Base-by-base conservation (phyloP, 1,140 invertebrate genomes). In the Leptinotarsa lineolata region DNA sequence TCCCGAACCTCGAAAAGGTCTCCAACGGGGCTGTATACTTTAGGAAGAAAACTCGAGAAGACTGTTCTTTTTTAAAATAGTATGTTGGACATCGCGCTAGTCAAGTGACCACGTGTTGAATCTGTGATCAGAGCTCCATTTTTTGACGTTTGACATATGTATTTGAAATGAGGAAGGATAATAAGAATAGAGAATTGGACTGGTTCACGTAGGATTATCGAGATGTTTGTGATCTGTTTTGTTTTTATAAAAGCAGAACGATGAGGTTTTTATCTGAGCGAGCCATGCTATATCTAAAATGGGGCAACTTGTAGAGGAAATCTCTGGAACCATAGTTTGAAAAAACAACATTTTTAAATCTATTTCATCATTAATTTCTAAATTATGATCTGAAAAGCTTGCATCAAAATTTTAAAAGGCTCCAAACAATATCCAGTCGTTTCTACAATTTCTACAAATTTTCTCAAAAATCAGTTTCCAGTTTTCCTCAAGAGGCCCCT, bases 61-160 rank as follows among this genome's bases (percentile, higher is more conserved):
- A 81, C 76, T 80, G 79, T 81, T 63, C 20, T 30, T 21, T 63
- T 22, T 22, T 75, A 75, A 71, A 63, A 70, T 73, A 77, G 75
- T 82, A 81, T 79, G 78, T 74, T 77, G 82, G 81, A 83, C 82
- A 81, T 81, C 82, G 80, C 76, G 81, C 82, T 84, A 84, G 82
- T 83, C 82, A 83, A 81, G 80, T 80, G 81, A 83, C 80, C 81
- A 83, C 75, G 74, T 81, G 78, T 82, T 82, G 75, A 77, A 83
- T 82, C 83, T 84, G 83, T 84, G 83, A 84, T 84, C 78, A 79
- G 79, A 83, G 81, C 79, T 82, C 80, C 80, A 72, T 68, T 68
- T 39, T 22, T 63, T 21, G 61, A 63, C 21, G 24, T 22, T 21
- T 63, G 61, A 63, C 21, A 63, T 21, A 30, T 63, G 20, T 20